A percentile compares a stretch with the other conserved stretches of the same genome.
phyloP scores from a whole-genome alignment of 2,113 vertebrate genomes.

The Neotoma lepida region DNA sequence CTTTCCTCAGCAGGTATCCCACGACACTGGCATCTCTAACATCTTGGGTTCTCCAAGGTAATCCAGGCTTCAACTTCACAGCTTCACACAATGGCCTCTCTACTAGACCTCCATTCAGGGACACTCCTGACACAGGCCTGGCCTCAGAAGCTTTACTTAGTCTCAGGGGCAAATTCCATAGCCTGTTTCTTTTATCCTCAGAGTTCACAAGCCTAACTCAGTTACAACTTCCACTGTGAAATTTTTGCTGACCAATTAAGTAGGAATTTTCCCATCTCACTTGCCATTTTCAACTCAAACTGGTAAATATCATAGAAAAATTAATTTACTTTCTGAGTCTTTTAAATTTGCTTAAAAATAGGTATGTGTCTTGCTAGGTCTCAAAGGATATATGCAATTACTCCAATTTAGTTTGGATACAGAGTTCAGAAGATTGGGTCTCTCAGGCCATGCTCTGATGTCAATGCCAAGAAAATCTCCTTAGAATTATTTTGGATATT shows the following conservation, averaged over 20 bases:
- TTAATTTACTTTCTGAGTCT: neutral
- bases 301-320: neutral
- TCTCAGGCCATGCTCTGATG: constrained; percentile 21
- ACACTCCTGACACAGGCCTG: neutral
- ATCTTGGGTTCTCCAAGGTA: neutral
- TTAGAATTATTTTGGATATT: constrained; percentile 55
- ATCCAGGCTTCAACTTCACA: neutral
- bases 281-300: neutral
- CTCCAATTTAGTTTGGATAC: neutral
- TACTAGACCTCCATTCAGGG: neutral
- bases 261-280: neutral
- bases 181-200: neutral
- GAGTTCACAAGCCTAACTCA: neutral
- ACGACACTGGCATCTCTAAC: neutral
- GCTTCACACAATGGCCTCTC: neutral
- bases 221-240: neutral
- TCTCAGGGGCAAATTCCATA: neutral
- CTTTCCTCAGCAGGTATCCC: neutral
- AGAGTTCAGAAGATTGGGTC: constrained; percentile 45
- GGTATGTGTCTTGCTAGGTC: neutral
- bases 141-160: neutral
- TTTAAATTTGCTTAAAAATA: constrained; percentile 34
- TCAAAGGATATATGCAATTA: constrained; percentile 65
- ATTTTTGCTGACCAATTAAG: neutral
- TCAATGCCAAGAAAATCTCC: constrained; percentile 59